phyloP scores from a whole-genome alignment of 2,888 invertebrate species.

The Cenopis cana region DNA sequence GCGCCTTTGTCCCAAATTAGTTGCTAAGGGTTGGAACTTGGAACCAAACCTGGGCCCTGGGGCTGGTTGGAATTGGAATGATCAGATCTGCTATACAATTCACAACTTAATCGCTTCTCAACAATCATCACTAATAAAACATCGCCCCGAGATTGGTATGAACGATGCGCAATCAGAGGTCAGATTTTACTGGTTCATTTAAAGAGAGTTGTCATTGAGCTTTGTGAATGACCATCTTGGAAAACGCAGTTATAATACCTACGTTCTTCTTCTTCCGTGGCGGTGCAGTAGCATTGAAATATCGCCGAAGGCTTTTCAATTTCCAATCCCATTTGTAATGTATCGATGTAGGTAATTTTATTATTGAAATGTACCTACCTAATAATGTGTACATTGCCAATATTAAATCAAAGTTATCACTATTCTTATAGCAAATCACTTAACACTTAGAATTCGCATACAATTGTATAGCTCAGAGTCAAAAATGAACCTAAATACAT shows the following conservation, averaged over 20 bases:
- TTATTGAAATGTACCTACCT: too few species aligned
- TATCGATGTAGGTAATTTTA: slow-evolving; percentile 6
- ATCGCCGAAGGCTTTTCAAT: slow-evolving; percentile 32
- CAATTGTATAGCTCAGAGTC: background rate
- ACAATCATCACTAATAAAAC: background rate
- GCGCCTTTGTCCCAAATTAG: slow-evolving; percentile 70
- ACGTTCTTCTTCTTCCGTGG: background rate
- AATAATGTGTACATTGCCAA: background rate
- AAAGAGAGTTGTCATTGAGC: background rate
- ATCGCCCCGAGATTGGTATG: background rate
- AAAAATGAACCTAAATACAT: background rate
- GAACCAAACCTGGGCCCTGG: slow-evolving; percentile 49
- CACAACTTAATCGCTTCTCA: background rate
- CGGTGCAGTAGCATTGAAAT: slow-evolving; percentile 7
- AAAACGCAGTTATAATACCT: background rate
- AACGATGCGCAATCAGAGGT: background rate
- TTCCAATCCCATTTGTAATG: slow-evolving; percentile 29
- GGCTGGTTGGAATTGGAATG: slow-evolving; percentile 40
- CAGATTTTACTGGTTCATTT: background rate
- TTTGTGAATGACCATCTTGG: background rate
- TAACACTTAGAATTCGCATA: background rate
- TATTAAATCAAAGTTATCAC: background rate
- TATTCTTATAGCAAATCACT: background rate
- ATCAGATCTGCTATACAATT: background rate
- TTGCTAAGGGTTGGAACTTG: slow-evolving; percentile 61